Conservation (phyloP, 2,888 invertebrate species). For the Troglohyphantes excavatus region DNA sequence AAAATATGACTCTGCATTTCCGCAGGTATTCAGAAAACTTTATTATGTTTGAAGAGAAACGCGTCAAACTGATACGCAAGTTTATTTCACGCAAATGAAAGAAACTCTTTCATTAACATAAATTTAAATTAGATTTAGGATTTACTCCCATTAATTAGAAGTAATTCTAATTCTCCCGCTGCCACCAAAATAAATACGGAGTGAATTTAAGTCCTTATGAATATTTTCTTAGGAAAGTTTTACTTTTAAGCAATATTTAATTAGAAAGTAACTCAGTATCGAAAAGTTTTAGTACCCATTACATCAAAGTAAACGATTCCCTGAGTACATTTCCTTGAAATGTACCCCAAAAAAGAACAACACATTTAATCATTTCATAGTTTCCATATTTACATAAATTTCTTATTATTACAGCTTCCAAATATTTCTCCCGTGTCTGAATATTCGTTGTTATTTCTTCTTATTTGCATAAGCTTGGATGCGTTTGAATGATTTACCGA, state of each 20-base stretch:
- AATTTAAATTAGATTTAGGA: conserved; percentile 40
- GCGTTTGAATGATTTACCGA: conserved; percentile 10
- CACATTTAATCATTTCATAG: conserved; percentile 41
- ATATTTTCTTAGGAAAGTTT: background rate
- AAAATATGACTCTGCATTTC: background rate
- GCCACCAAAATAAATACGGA: background rate
- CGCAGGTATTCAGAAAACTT: background rate
- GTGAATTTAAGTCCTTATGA: background rate
- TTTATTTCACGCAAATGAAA: background rate
- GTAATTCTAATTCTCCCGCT: conserved; percentile 21
- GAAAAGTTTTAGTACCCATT: conserved; percentile 23
- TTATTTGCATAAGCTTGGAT: background rate
- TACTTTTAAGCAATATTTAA: conserved; percentile 34
- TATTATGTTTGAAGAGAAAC: background rate
- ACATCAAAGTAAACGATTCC: conserved; percentile 41
- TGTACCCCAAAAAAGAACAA: conserved; percentile 6
- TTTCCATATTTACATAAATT: conserved; percentile 53
- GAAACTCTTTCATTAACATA: background rate
- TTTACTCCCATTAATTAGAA: conserved; percentile 18
- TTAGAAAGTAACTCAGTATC: conserved; percentile 38
- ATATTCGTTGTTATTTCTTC: conserved; percentile 1
- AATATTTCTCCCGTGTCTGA: conserved; percentile 25
- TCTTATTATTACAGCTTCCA: conserved; percentile 30
- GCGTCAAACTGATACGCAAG: background rate
- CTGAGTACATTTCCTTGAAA: background rate